Conservation (phyloP, 1,140 invertebrate genomes). For the Drosophila asahinai region DNA sequence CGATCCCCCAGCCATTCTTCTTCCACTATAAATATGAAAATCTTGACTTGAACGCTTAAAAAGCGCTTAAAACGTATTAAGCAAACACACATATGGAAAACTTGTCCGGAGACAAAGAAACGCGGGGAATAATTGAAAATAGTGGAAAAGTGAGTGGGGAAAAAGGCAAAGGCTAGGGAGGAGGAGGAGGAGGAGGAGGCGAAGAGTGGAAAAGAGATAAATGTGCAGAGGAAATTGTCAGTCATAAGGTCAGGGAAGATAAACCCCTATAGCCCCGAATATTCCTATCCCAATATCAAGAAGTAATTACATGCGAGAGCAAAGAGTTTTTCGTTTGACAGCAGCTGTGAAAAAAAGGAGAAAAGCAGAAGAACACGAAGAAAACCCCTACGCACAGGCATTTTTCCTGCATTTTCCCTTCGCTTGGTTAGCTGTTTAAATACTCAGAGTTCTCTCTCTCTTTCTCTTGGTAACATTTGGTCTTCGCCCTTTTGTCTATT, state of each 20-base stretch:
- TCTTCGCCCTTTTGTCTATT: slow-evolving; percentile 67
- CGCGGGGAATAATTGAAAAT: slow-evolving; percentile 70
- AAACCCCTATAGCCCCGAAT: slow-evolving; percentile 20
- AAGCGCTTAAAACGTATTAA: slow-evolving; percentile 83
- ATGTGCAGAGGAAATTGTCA: slow-evolving; percentile 78
- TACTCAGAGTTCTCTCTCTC: slow-evolving; percentile 34
- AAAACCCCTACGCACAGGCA: slow-evolving; percentile 70
- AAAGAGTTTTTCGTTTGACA: slow-evolving; percentile 61
- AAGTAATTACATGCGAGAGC: slow-evolving; percentile 61
- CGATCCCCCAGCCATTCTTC: slow-evolving; percentile 27
- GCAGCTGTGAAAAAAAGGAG: slow-evolving; percentile 66
- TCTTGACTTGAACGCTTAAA: slow-evolving; percentile 84
- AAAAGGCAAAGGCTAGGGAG: background rate
- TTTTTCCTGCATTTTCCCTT: slow-evolving; percentile 36
- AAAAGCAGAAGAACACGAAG: slow-evolving; percentile 12
- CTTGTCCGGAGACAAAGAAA: slow-evolving; percentile 64
- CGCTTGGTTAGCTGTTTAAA: slow-evolving; percentile 76
- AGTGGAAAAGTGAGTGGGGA: slow-evolving; percentile 39
- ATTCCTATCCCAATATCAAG: slow-evolving; percentile 55
- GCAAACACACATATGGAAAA: slow-evolving; percentile 77
- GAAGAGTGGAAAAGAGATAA: slow-evolving; percentile 43
- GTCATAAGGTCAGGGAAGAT: slow-evolving; percentile 73
- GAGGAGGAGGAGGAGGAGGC: background rate
- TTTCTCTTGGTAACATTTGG: slow-evolving; percentile 22
- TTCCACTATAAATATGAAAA: slow-evolving; percentile 75